phyloP scores from a whole-genome alignment of 2,113 vertebrate species.

The Carassius carassius region DNA sequence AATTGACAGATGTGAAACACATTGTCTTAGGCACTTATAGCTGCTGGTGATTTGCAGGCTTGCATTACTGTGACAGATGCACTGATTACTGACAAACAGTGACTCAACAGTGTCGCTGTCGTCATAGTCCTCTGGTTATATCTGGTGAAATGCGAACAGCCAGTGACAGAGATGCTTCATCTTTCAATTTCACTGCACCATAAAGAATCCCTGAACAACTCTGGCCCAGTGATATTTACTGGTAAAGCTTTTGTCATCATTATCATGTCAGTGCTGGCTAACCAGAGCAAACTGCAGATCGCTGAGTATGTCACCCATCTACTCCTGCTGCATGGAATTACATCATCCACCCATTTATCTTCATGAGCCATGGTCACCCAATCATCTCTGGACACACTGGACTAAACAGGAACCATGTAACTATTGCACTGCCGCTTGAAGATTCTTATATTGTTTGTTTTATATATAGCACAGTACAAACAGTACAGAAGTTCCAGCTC shows the following conservation, averaged over 20 bases:
- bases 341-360: constrained; percentile 71
- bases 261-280: constrained; percentile 68
- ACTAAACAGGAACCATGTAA: constrained; percentile 49
- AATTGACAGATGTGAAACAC: constrained; percentile 2
- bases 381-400: constrained; percentile 56
- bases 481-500: not conserved
- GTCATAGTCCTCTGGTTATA: constrained; percentile 55
- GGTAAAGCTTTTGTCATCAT: constrained; percentile 75
- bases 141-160: constrained; percentile 68
- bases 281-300: constrained; percentile 50
- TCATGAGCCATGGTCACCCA: constrained; percentile 65
- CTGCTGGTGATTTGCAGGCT: constrained; percentile 61
- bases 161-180: constrained; percentile 68
- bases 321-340: constrained; percentile 61
- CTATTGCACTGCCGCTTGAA: constrained; percentile 11
- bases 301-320: constrained; percentile 54
- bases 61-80: constrained; percentile 68
- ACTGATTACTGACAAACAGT: constrained; percentile 73
- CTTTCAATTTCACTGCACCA: constrained; percentile 73
- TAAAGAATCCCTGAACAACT: constrained; percentile 68
- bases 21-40: constrained; percentile 6
- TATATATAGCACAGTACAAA: not conserved
- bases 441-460: constrained; percentile 10
- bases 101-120: constrained; percentile 57
- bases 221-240: constrained; percentile 63